These are phyloP conservation scores for Mythimna lalbum DNA, from an alignment of 2,888 invertebrate genomes.

Conservation along the genomic window DNA sequence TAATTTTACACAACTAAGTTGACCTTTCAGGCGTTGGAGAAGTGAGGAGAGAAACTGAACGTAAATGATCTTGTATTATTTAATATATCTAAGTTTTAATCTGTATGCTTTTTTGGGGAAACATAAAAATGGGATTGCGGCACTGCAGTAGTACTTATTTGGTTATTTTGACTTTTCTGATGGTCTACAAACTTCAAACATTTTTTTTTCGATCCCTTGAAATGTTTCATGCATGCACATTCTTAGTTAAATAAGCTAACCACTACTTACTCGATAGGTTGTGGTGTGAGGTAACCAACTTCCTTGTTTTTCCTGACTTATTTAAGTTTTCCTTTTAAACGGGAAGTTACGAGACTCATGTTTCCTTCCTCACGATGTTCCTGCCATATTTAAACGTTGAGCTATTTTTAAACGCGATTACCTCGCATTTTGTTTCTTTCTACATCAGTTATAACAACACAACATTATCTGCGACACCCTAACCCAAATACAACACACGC, in stretches of 20 bases:
- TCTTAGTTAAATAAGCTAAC: neutral
- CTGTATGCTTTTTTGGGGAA: neutral
- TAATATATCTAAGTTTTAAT: constrained; percentile 1
- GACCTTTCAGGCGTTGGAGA: constrained; percentile 10
- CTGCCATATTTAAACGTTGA: neutral
- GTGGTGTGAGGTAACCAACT: constrained; percentile 16
- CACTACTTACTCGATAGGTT: neutral
- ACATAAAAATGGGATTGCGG: neutral
- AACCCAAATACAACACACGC: constrained; percentile 47
- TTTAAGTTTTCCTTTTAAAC: constrained; percentile 28
- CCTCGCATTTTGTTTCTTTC: neutral
- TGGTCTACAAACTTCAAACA: neutral
- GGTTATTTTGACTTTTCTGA: neutral
- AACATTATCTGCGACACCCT: constrained; percentile 25
- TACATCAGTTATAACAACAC: constrained; percentile 15
- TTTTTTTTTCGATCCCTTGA: neutral
- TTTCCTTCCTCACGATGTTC: constrained; percentile 28
- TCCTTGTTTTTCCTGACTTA: constrained; percentile 11
- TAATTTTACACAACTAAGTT: constrained; percentile 30
- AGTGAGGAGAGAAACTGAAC: neutral
- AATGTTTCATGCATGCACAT: neutral
- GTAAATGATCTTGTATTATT: neutral
- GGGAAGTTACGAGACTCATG: constrained; percentile 30
- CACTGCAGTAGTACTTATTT: neutral
- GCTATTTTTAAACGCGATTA: neutral